Conservation (phyloP, 2,888 invertebrate genomes). For the Lingula anatina region DNA sequence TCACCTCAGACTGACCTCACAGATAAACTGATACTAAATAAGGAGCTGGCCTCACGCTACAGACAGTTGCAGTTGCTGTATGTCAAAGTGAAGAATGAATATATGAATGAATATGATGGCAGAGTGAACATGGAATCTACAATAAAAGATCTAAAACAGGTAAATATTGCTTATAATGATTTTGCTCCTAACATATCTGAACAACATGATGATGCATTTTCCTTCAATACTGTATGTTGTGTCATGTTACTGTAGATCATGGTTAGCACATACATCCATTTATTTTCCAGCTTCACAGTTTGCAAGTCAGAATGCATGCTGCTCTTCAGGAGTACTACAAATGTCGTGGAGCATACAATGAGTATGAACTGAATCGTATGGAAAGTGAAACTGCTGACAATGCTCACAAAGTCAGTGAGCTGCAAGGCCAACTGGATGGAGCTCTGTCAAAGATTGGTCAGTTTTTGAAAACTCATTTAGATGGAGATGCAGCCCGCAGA, state of each 20-base stretch:
- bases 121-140: conserved; percentile 36
- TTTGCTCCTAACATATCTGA: background rate
- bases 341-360: conserved; percentile 38
- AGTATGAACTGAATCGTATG: conserved; percentile 34
- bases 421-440: conserved; percentile 34
- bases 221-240: background rate
- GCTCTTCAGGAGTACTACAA: conserved; percentile 43
- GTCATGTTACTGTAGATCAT: background rate
- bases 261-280: no score
- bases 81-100: conserved; percentile 29
- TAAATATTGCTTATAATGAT: conserved; percentile 7
- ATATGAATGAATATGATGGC: conserved; percentile 37
- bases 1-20: conserved; percentile 22
- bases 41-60: conserved; percentile 36
- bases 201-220: background rate
- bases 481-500: conserved; percentile 24
- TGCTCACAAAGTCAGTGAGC: conserved; percentile 22
- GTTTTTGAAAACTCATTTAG: conserved; percentile 38
- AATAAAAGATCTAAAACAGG: conserved; percentile 44
- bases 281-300: conserved; percentile 28
- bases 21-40: conserved; percentile 22
- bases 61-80: conserved; percentile 37
- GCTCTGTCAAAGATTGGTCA: conserved; percentile 36
- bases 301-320: conserved; percentile 40
- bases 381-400: conserved; percentile 29